Evolutionary conservation across 2,888 invertebrate species (phyloP).

Genomic region (Venustoraphidia nigricollis): DNA sequence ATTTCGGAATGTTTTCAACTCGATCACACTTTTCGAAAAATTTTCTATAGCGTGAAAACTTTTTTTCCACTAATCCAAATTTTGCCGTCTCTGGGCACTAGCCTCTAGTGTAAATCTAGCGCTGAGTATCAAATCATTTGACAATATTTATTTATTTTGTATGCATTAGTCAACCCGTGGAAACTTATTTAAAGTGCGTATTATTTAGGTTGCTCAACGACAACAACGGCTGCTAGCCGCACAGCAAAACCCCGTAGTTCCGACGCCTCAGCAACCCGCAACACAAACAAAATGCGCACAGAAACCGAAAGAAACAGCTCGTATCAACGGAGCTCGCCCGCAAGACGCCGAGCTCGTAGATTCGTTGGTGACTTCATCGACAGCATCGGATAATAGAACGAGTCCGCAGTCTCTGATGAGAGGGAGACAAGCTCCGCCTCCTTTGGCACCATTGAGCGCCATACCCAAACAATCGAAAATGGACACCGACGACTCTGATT

Average conservation of each 20-base stretch:
- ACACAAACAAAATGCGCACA: constrained; percentile 22
- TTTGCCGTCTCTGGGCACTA: no score
- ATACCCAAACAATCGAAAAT: constrained; percentile 15
- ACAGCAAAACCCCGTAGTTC: constrained; percentile 26
- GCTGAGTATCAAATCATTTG: neutral
- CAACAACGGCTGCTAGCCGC: constrained; percentile 45
- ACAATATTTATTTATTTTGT: neutral
- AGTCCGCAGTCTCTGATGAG: neutral
- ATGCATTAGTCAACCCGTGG: no score
- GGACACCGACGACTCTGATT: constrained; percentile 30
- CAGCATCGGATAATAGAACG: neutral
- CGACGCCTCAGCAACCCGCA: constrained; percentile 20
- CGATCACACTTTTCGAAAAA: no score
- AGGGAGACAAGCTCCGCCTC: constrained; percentile 30
- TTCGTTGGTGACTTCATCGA: constrained; percentile 24
- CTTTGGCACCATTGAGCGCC: constrained; percentile 27
- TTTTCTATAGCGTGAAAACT: no score
- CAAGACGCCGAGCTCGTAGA: constrained; percentile 24
- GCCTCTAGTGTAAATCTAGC: no score
- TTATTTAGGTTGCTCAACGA: constrained; percentile 44
- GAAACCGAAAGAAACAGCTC: constrained; percentile 20
- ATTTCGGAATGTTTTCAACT: no score
- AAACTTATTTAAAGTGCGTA: no score
- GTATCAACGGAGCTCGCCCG: constrained; percentile 27
- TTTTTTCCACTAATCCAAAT: no score